Evolutionary conservation across 2,113 vertebrate species (phyloP).

Genomic region (Heterotis niloticus): DNA sequence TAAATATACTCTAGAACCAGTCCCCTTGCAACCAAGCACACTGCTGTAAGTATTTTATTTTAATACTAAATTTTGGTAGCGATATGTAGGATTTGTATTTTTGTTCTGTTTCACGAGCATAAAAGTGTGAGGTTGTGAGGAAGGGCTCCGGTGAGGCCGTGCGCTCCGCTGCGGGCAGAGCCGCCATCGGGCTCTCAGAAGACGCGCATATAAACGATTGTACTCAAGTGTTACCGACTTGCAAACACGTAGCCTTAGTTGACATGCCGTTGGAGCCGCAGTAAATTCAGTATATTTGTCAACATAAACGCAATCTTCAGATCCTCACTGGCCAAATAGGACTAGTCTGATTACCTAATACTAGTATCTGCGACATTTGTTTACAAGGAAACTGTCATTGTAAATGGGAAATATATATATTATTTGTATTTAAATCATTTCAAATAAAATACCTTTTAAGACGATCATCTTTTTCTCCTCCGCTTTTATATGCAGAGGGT

Average conservation of each 20-base stretch:
- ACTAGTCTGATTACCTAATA: slow-evolving; percentile 50
- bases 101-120: slow-evolving; percentile 15
- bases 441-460: slow-evolving; percentile 76
- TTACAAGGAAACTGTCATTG: slow-evolving; percentile 84
- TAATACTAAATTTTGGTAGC: slow-evolving; percentile 31
- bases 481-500: too few relatives aligned
- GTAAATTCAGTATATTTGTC: slow-evolving; percentile 49
- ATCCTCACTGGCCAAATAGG: slow-evolving; percentile 30
- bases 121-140: slow-evolving; percentile 30
- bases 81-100: slow-evolving; percentile 23
- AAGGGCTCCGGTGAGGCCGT: slow-evolving; percentile 36
- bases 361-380: slow-evolving; percentile 72
- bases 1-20: neutral
- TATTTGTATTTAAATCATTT: slow-evolving; percentile 88
- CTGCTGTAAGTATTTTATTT: slow-evolving; percentile 37
- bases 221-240: slow-evolving; percentile 47
- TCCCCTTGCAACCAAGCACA: slow-evolving; percentile 23
- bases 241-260: slow-evolving; percentile 65
- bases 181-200: slow-evolving; percentile 16
- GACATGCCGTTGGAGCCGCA: slow-evolving; percentile 47
- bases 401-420: slow-evolving; percentile 75
- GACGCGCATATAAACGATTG: slow-evolving; percentile 24
- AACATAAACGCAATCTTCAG: slow-evolving; percentile 24
- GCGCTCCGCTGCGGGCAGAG: slow-evolving; percentile 26
- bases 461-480: slow-evolving; percentile 19